Percentiles rank a stretch among this genome's conserved stretches.
Conservation (phyloP, 2,797 vertebrate species). For the Ctenochaetus hawaiiensis region DNA sequence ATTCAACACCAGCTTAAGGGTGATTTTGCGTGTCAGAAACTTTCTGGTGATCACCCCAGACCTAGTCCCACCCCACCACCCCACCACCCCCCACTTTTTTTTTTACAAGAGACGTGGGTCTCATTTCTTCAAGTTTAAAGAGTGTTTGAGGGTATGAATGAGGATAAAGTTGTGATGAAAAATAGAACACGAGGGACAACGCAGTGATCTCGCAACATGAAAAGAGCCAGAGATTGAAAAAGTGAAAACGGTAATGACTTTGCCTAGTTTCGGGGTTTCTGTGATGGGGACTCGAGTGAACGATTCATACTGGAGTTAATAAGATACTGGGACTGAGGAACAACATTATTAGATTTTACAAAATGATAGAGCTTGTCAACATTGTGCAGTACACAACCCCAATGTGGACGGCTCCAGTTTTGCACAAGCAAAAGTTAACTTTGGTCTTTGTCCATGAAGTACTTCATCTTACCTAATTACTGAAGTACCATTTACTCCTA, state of each 20-base stretch:
- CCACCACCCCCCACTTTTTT: not conserved
- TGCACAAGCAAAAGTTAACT: conserved; percentile 47
- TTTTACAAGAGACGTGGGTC: conserved; percentile 42
- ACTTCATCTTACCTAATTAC: conserved; percentile 44
- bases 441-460: conserved; percentile 46
- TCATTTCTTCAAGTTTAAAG: conserved; percentile 77
- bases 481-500: conserved; percentile 19
- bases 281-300: conserved; percentile 62
- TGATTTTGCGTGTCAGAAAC: conserved; percentile 76
- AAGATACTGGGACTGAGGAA: conserved; percentile 46
- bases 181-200: conserved; percentile 68
- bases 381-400: conserved; percentile 45
- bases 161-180: conserved; percentile 79
- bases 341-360: conserved; percentile 43
- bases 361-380: conserved; percentile 48
- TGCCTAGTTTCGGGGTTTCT: conserved; percentile 56
- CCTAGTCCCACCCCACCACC: conserved; percentile 29
- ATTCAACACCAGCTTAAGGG: conserved; percentile 79
- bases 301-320: conserved; percentile 61
- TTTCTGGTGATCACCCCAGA: conserved; percentile 75
- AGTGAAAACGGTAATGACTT: conserved; percentile 68
- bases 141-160: conserved; percentile 73
- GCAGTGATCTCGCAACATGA: conserved; percentile 65
- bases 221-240: conserved; percentile 65
- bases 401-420: conserved; percentile 32